These are phyloP conservation scores for Euwallacea similis DNA, from an alignment of 1,140 invertebrate species.

Conservation along the genomic window DNA sequence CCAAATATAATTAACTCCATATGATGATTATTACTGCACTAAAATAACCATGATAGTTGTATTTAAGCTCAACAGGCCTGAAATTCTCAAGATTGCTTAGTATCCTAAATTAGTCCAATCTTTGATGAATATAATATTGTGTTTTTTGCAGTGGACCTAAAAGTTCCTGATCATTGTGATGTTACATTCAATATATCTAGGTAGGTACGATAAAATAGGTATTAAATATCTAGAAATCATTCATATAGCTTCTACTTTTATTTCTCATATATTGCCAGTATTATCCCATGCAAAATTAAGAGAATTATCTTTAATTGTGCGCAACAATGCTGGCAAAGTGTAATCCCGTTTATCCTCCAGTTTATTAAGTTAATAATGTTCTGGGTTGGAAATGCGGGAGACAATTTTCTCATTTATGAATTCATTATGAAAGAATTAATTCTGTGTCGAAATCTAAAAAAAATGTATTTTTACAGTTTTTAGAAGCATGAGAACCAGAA, in stretches of 20 bases:
- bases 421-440: background rate
- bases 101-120: too few species aligned
- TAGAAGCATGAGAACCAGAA: too few species aligned
- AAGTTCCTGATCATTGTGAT: too few species aligned
- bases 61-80: slow-evolving; percentile 45
- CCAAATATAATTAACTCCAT: too few species aligned
- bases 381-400: slow-evolving; percentile 15
- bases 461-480: too few species aligned
- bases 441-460: background rate
- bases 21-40: slow-evolving; percentile 33
- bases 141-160: too few species aligned
- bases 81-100: slow-evolving; percentile 18
- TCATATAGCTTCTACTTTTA: background rate
- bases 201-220: too few species aligned
- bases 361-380: background rate
- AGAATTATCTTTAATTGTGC: background rate
- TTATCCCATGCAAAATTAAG: slow-evolving; percentile 9
- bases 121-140: too few species aligned
- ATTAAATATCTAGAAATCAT: background rate
- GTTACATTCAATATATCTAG: too few species aligned
- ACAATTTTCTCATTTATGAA: slow-evolving; percentile 4
- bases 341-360: slow-evolving; percentile 13
- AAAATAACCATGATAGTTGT: slow-evolving; percentile 30
- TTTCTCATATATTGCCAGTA: background rate
- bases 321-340: slow-evolving; percentile 10